phyloP scores from a whole-genome alignment of 2,113 vertebrate species.

The Illadopsis cleaveri region DNA sequence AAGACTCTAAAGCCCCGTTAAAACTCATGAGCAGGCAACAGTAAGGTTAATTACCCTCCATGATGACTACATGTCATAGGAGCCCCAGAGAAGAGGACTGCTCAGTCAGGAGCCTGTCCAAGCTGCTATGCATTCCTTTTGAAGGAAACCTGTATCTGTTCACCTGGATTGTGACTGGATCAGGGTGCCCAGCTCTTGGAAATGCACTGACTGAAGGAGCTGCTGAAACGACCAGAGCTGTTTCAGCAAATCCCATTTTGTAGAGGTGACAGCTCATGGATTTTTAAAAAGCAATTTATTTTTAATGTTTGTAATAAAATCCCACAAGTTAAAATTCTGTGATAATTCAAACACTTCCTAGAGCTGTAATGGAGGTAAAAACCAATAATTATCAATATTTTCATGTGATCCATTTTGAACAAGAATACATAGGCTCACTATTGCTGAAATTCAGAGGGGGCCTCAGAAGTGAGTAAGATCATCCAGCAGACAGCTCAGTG shows the following conservation, averaged over 20 bases:
- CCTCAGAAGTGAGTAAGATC: not conserved
- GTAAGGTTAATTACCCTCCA: not conserved
- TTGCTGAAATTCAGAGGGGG: not conserved
- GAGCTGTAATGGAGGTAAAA: not conserved
- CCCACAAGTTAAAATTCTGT: not conserved
- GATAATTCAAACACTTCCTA: not conserved
- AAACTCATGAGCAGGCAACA: not conserved
- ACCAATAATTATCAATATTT: not conserved
- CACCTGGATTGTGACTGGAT: fast-evolving
- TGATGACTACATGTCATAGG: not conserved
- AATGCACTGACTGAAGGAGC: not conserved
- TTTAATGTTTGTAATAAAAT: not conserved
- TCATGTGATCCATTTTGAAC: not conserved
- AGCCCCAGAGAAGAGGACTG: not conserved
- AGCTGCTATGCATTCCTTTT: not conserved
- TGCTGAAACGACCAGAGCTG: not conserved
- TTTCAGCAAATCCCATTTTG: not conserved
- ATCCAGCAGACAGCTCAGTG: not conserved
- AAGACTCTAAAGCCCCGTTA: not conserved
- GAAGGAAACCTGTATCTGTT: not conserved
- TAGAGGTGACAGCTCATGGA: not conserved
- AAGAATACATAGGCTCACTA: not conserved
- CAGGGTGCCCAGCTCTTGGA: not conserved
- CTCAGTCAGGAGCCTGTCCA: not conserved
- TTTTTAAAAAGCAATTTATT: not conserved